Evolutionary conservation across 2,113 vertebrate genomes (phyloP).

Genomic region (Gambusia affinis): DNA sequence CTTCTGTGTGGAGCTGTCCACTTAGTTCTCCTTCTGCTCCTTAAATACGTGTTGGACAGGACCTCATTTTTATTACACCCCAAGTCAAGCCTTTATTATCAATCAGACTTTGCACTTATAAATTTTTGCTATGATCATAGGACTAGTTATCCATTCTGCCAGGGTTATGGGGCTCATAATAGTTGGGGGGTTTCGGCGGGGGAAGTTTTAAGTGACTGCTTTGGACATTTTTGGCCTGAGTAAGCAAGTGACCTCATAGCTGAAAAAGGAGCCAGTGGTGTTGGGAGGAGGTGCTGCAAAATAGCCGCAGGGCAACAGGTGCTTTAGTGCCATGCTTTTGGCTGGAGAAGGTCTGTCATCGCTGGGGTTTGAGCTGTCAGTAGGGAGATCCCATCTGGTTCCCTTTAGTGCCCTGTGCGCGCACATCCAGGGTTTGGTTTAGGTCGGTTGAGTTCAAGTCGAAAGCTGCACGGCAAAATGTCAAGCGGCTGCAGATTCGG

Average conservation of each 20-base stretch:
- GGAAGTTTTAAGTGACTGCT: conserved; percentile 43
- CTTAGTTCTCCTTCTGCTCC: conserved; percentile 18
- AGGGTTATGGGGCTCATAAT: conserved; percentile 8
- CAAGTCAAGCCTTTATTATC: conserved; percentile 6
- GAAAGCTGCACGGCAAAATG: background rate
- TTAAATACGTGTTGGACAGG: conserved; percentile 20
- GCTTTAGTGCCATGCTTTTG: conserved; percentile 69
- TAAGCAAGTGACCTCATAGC: conserved; percentile 65
- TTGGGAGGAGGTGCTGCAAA: conserved; percentile 29
- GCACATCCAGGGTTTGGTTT: conserved; percentile 16
- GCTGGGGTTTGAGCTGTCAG: conserved; percentile 38
- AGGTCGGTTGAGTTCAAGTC: background rate
- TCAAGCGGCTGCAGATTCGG: background rate
- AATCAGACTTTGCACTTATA: conserved; percentile 3
- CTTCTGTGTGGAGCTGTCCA: conserved; percentile 41
- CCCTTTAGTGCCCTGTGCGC: conserved; percentile 32
- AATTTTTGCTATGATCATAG: conserved; percentile 24
- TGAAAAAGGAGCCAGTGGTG: conserved; percentile 58
- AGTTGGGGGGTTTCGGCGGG: conserved; percentile 11
- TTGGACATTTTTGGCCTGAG: conserved; percentile 24
- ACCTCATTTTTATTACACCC: background rate
- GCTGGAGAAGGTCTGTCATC: conserved; percentile 68
- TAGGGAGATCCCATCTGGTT: conserved; percentile 70
- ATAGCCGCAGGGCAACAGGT: conserved; percentile 74
- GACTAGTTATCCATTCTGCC: conserved; percentile 1